phyloP scores from a whole-genome alignment of 2,888 invertebrate species.

The Scaptomyza polygonia region DNA sequence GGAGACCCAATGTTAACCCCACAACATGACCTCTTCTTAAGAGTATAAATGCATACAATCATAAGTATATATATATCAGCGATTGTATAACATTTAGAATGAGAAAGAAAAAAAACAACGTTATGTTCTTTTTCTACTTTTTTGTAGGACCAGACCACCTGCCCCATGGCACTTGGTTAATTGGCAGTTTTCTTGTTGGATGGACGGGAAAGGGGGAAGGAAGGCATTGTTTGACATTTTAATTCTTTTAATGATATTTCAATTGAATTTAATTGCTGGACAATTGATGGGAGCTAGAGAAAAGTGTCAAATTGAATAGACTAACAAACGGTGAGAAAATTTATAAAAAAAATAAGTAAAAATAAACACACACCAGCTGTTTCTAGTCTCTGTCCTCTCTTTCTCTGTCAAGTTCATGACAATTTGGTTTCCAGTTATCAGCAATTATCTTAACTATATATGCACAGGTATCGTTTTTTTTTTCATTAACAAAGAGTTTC shows the following conservation, averaged over 20 bases:
- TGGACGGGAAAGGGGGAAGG: not conserved
- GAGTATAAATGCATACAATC: slow-evolving; percentile 10
- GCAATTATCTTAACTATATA: slow-evolving; percentile 10
- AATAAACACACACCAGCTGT: slow-evolving; percentile 12
- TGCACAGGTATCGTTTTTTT: not conserved
- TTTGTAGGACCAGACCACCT: slow-evolving; percentile 53
- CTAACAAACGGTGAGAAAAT: slow-evolving; percentile 42
- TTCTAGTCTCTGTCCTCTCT: slow-evolving; percentile 23
- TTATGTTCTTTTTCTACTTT: not conserved
- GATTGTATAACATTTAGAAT: slow-evolving; percentile 40
- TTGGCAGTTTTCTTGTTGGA: slow-evolving; percentile 55
- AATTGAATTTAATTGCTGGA: slow-evolving; percentile 69
- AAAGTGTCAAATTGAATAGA: slow-evolving; percentile 67
- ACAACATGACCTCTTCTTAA: slow-evolving; percentile 56
- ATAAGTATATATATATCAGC: not conserved
- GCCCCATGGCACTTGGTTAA: slow-evolving; percentile 56
- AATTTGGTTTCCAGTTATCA: slow-evolving; percentile 40
- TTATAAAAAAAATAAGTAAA: slow-evolving; percentile 19
- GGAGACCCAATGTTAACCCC: slow-evolving; percentile 48
- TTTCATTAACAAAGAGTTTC: slow-evolving; percentile 25
- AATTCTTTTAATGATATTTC: slow-evolving; percentile 42
- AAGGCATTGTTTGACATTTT: slow-evolving; percentile 29
- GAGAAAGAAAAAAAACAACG: not conserved
- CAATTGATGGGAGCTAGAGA: slow-evolving; percentile 48
- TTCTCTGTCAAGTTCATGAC: slow-evolving; percentile 2